A percentile compares a stretch with the other conserved stretches of the same genome.
Evolutionary conservation across 2,113 vertebrate genomes (phyloP).

Genomic region (Pterocles burchelli): DNA sequence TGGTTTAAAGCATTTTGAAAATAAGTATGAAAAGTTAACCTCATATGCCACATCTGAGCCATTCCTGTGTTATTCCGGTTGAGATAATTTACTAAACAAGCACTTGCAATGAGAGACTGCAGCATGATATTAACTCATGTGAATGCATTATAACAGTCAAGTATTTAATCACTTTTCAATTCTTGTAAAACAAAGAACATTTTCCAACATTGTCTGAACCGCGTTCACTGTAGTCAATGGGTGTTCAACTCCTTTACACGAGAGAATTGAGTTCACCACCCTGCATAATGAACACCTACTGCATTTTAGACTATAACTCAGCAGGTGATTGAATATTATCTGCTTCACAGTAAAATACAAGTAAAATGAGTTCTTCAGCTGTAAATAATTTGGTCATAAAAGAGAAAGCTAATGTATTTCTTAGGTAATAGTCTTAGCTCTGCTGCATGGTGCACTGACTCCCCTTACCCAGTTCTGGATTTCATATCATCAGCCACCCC

Average conservation of each 20-base stretch:
- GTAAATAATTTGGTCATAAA: slow-evolving; percentile 41
- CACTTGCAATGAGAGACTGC: slow-evolving; percentile 12
- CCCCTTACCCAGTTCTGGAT: background rate
- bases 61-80: background rate
- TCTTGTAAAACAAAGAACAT: slow-evolving; percentile 53
- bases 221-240: background rate
- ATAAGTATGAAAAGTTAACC: slow-evolving; percentile 2
- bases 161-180: slow-evolving; percentile 53
- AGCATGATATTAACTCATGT: background rate
- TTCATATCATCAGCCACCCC: background rate
- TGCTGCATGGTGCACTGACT: background rate
- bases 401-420: slow-evolving; percentile 15
- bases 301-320: slow-evolving; percentile 26
- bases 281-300: slow-evolving; percentile 36
- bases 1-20: background rate
- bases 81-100: slow-evolving; percentile 53
- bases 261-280: slow-evolving; percentile 47
- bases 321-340: slow-evolving; percentile 39
- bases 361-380: slow-evolving; percentile 33
- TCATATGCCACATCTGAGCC: background rate
- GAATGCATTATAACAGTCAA: slow-evolving; percentile 49
- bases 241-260: background rate
- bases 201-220: slow-evolving; percentile 21
- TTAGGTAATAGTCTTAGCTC: background rate
- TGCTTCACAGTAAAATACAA: slow-evolving; percentile 36